Conservation (phyloP, 2,797 vertebrate species). For the Sebastes minor region DNA sequence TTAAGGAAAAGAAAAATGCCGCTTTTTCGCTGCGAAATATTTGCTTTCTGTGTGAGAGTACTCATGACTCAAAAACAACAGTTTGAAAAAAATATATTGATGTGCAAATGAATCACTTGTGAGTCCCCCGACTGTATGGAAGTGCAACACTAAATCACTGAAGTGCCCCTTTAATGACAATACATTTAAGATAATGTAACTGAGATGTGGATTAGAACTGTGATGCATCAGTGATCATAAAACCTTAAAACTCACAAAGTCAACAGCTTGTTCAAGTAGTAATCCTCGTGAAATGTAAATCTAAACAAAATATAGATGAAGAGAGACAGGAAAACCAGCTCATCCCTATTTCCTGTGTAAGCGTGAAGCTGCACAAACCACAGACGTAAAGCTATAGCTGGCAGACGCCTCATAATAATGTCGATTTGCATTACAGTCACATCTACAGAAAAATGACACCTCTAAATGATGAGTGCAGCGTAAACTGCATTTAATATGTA, state of each 20-base stretch:
- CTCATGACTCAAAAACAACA: too few relatives aligned
- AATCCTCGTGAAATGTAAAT: constrained; percentile 52
- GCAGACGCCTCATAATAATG: constrained; percentile 51
- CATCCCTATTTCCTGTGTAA: constrained; percentile 82
- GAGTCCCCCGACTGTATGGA: not conserved
- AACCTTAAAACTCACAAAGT: not conserved
- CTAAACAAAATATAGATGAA: constrained; percentile 65
- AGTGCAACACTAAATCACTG: not conserved
- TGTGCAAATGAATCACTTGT: too few relatives aligned
- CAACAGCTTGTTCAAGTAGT: not conserved
- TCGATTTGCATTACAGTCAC: constrained; percentile 34
- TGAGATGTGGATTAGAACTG: not conserved
- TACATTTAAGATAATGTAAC: not conserved
- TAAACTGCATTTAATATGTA: not conserved
- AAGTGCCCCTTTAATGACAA: not conserved
- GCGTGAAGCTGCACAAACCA: constrained; percentile 76
- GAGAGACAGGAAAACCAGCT: constrained; percentile 79
- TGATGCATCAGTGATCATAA: not conserved
- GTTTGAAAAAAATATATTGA: too few relatives aligned
- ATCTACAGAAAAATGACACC: constrained; percentile 24
- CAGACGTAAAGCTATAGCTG: constrained; percentile 58
- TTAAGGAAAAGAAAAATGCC: too few relatives aligned
- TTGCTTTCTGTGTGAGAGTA: too few relatives aligned
- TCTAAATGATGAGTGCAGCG: not conserved
- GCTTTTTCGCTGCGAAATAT: too few relatives aligned